phyloP scores from a whole-genome alignment of 30 jellyfish, hydroid and myxozoan species.

The Aurelia sp. region DNA sequence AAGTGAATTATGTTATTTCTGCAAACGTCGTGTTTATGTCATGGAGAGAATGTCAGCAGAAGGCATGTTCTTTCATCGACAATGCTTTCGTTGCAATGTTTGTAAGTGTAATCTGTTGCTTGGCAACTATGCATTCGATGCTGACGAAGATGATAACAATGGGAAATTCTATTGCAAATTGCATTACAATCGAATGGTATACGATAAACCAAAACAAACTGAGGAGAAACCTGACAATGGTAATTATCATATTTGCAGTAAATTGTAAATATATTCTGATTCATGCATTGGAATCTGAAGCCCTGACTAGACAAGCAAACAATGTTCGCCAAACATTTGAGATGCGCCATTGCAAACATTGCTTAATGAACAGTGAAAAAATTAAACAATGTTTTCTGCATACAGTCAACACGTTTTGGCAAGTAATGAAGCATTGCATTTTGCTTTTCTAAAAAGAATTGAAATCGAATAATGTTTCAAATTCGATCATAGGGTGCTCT shows the following conservation, averaged over 20 bases:
- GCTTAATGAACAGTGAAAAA: no score
- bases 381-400: no score
- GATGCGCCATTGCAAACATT: no score
- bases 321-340: no score
- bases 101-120: slow-evolving; percentile 90
- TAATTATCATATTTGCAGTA: not conserved
- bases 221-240: slow-evolving; percentile 5
- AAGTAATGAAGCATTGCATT: no score
- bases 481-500: no score
- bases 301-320: no score
- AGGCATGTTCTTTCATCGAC: slow-evolving; percentile 93
- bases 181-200: slow-evolving; percentile 81
- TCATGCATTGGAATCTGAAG: no score
- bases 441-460: no score
- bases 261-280: no score
- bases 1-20: slow-evolving; percentile 87
- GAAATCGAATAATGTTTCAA: no score
- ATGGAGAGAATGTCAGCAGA: slow-evolving; percentile 96
- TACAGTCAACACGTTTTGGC: no score
- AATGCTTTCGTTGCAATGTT: slow-evolving; percentile 79
- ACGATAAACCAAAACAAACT: slow-evolving; percentile 37
- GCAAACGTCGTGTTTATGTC: slow-evolving; percentile 90
- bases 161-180: slow-evolving; percentile 89
- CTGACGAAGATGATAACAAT: slow-evolving; percentile 54
- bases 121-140: slow-evolving; percentile 90